Evolutionary conservation across 2,113 vertebrate genomes (phyloP), one percentile per base, ranked within the genome.

Genomic region (Microcebus jonahi): DNA sequence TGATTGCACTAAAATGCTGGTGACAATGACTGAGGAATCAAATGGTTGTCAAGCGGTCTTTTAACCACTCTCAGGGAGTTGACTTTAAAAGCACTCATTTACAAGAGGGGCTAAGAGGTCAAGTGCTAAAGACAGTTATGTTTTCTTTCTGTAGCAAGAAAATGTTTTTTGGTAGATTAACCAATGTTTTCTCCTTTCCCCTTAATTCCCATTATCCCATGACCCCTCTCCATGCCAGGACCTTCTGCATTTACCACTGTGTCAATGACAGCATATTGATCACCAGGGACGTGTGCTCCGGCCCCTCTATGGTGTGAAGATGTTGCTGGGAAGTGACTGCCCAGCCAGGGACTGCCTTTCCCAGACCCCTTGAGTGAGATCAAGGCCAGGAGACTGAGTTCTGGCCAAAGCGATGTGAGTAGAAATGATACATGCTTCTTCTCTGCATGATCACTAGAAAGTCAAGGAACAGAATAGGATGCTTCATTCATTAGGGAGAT

Each of bases 61-160:
- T 94, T 85, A 76, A 73, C 34, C 71, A 42, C 61, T 80, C 53
- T 36, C 59, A 8, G 17, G 65, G 42, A 95, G 82, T 0, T 91
- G 81, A 75, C 55, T 96, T 92, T 90, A 92, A 93, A 97, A 92
- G 94, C 67, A 59, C 61, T 96, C 65, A 90, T 50, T 73, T 77
- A 36, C 5, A 25, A 85, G 61, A 95, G 71, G 34, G 45, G 20
- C 57, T 84, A 76, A 80, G 36, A 94, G 87, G 68, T 55, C 80
- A 95, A 80, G 17, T 25, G 13, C 73, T 75, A 82, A 25, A 57
- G 23, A 91, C 34, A 55, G 42, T 29, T 93, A 59, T 86, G 13
- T 82, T 65, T 92, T 93, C 65, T 77, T 27, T 55, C 36, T 81
- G 27, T 13, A 85, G 71, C 90, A 93, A 82, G 55, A 81, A 96